phyloP scores from a whole-genome alignment of 2,113 vertebrate genomes.

The Trematocara unimaculatum region DNA sequence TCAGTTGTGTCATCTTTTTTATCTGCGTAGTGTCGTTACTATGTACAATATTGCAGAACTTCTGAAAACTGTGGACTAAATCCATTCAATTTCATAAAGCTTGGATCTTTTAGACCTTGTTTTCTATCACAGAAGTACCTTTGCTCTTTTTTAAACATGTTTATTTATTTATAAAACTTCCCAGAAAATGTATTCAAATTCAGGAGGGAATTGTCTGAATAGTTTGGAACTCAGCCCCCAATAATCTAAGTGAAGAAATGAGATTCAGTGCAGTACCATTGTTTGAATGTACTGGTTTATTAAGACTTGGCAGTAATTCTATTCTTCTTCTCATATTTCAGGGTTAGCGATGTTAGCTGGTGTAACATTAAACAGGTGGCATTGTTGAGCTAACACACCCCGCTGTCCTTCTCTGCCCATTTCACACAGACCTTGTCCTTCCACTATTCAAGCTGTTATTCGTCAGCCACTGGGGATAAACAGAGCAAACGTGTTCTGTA shows the following conservation, averaged over 20 bases:
- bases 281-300: background rate
- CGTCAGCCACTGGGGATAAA: background rate
- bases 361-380: background rate
- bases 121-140: background rate
- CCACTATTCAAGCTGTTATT: background rate
- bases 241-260: background rate
- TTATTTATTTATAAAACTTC: background rate
- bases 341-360: background rate
- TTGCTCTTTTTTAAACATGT: background rate
- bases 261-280: background rate
- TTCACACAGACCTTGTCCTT: background rate
- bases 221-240: background rate
- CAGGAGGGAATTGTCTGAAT: background rate
- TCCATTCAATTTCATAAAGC: background rate
- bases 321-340: background rate
- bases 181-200: background rate
- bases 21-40: background rate
- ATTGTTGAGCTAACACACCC: background rate
- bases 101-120: background rate
- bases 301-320: background rate
- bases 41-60: background rate
- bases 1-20: background rate
- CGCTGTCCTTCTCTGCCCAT: background rate
- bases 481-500: background rate
- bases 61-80: background rate